Evolutionary conservation across 2,888 invertebrate genomes (phyloP).

Genomic region (Phyllotreta striolata): DNA sequence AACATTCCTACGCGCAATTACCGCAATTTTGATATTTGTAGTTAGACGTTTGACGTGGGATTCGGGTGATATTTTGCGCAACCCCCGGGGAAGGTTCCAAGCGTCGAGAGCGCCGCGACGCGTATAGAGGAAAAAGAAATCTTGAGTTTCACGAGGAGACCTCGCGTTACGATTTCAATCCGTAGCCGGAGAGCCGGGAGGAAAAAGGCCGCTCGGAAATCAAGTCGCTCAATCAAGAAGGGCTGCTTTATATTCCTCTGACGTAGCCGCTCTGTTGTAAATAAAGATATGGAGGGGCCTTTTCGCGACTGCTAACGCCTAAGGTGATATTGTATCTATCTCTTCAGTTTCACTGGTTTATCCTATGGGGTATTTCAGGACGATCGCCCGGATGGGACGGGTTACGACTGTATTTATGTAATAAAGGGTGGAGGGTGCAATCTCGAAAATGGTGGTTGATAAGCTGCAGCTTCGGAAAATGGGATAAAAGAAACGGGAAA

Average conservation of each 20-base stretch:
- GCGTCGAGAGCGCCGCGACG: too few species aligned
- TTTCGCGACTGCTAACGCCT: slow-evolving; percentile 38
- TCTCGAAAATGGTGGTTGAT: slow-evolving; percentile 5
- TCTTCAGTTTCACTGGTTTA: slow-evolving; percentile 39
- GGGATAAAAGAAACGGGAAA: too few species aligned
- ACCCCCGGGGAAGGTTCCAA: too few species aligned
- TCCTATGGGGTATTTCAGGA: slow-evolving; percentile 18
- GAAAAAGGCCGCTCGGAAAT: slow-evolving; percentile 60
- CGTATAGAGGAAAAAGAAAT: slow-evolving; percentile 14
- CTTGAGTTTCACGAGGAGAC: slow-evolving; percentile 45
- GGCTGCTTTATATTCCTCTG: slow-evolving; percentile 59
- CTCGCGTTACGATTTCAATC: slow-evolving; percentile 56
- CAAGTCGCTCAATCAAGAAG: slow-evolving; percentile 62
- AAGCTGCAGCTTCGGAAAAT: background rate
- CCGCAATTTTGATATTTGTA: too few species aligned
- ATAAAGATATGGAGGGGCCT: slow-evolving; percentile 62
- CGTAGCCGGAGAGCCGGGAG: slow-evolving; percentile 47
- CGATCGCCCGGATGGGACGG: slow-evolving; percentile 13
- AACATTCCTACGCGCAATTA: too few species aligned
- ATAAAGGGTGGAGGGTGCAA: slow-evolving; percentile 12
- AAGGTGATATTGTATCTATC: slow-evolving; percentile 37
- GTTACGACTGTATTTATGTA: slow-evolving; percentile 3
- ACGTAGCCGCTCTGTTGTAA: slow-evolving; percentile 59
- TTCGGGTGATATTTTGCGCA: too few species aligned
- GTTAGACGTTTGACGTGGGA: too few species aligned